Conservation (phyloP, 2,797 vertebrate species). For the Lepilemur septentrionalis region DNA sequence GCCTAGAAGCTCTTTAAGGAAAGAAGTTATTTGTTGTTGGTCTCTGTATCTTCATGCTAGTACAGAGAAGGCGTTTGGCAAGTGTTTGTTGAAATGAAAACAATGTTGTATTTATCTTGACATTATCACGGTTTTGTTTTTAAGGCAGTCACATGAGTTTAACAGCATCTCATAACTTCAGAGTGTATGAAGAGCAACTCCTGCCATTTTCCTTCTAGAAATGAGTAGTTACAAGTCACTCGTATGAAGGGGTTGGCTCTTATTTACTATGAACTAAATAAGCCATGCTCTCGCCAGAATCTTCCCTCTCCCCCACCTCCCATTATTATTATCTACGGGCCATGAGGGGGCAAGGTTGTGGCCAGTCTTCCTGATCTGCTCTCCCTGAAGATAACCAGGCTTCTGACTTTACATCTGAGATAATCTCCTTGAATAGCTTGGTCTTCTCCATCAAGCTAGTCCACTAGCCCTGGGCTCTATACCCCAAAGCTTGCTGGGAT, state of each 20-base stretch:
- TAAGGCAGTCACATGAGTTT: not conserved
- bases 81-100: not conserved
- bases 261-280: not conserved
- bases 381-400: not conserved
- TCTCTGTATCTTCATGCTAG: not conserved
- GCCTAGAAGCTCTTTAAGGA: not conserved
- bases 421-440: not conserved
- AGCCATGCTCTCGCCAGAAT: not conserved
- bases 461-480: not conserved
- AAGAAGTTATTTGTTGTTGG: not conserved
- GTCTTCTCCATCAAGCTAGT: not conserved
- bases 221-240: not conserved
- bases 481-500: not conserved
- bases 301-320: not conserved
- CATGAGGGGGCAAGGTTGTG: fast-evolving
- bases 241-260: not conserved
- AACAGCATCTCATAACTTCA: not conserved
- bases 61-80: not conserved
- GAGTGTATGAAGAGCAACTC: not conserved
- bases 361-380: not conserved
- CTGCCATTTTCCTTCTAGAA: not conserved
- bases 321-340: not conserved
- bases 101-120: not conserved
- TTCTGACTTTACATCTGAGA: not conserved
- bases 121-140: not conserved